Evolutionary conservation across 2,888 invertebrate genomes (phyloP).

Genomic region (Hoplodrina ambigua): DNA sequence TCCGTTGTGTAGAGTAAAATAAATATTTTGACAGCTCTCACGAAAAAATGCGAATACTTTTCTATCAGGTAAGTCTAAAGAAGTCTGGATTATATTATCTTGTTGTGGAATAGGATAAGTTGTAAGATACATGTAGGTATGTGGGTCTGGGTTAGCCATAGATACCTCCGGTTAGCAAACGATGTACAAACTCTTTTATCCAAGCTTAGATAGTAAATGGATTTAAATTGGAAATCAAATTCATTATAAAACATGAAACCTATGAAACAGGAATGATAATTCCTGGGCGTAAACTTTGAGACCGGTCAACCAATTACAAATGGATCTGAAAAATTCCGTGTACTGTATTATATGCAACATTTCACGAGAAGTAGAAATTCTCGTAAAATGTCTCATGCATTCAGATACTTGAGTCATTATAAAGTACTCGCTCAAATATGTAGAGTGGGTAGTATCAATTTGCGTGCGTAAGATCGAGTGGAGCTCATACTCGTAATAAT

Average conservation of each 20-base stretch:
- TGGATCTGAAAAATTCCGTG: neutral
- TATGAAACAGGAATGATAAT: neutral
- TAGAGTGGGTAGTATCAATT: conserved; percentile 35
- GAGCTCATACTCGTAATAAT: conserved; percentile 31
- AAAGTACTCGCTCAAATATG: conserved; percentile 19
- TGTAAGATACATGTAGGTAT: conserved; percentile 2
- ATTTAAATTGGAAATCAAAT: too few relatives aligned
- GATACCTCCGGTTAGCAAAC: neutral
- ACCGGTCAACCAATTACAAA: neutral
- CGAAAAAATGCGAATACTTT: conserved; percentile 46
- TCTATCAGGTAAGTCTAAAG: conserved; percentile 25
- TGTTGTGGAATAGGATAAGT: conserved; percentile 14
- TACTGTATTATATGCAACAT: neutral
- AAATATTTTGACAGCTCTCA: conserved; percentile 75
- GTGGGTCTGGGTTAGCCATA: conserved; percentile 10
- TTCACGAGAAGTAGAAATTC: conserved; percentile 17
- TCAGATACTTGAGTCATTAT: conserved; percentile 33
- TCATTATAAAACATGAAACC: too few relatives aligned
- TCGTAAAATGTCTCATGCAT: conserved; percentile 25
- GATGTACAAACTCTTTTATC: neutral
- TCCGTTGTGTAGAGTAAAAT: conserved; percentile 61
- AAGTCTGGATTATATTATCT: conserved; percentile 51
- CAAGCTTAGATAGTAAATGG: neutral
- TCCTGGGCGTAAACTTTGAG: neutral
- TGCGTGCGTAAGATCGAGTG: conserved; percentile 32